Evolutionary conservation across 2,797 vertebrate species (phyloP), one percentile per base, ranked within the genome.

Genomic region (Phoebastria nigripes): DNA sequence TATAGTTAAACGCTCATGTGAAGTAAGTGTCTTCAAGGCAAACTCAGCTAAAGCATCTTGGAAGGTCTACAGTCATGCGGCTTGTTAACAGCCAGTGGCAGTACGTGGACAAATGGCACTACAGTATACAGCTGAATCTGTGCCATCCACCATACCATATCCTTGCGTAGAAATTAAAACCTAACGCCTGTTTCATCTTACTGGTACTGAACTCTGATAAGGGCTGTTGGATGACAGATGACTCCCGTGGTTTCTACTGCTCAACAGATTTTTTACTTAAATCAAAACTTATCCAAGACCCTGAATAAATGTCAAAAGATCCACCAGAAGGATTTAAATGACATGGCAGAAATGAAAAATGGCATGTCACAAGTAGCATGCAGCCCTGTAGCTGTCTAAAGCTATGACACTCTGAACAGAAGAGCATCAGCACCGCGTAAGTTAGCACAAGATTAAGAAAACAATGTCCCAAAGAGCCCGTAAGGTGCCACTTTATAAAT

Each of bases 191-290:
- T 4, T 93, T 71, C 51, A 62, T 19, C 82, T 16, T 21, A 5
- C 44, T 87, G 65, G 72, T 62, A 14, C 78, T 65, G 29, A 89
- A 47, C 87, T 54, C 84, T 19, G n/a, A 5, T 15, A 62, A 79
- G 62, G 63, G 71, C 74, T 95, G 73, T 4, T 44, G 41, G 77
- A 13, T 88, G 61, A 87, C 84, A 94, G 91, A 92, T 82, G 78
- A 89, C 28, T 85, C 71, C 33, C 0, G 0, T 26, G 42, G 20
- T 31, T 89, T 77, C 59, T 28, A 44, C 22, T 15, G n/a, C 71
- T 85, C 21, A 20, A 79, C 71, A 82, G 52, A 52, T 55, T 76
- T 55, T 35, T 78, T 7, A 4, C 22, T 83, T 42, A 7, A 2
- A 54, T 58, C 39, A 52, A 42, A 86, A 67, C 37, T 76, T 76